Evolutionary conservation across 2,888 invertebrate genomes (phyloP).

Genomic region (Acleris sparsana): DNA sequence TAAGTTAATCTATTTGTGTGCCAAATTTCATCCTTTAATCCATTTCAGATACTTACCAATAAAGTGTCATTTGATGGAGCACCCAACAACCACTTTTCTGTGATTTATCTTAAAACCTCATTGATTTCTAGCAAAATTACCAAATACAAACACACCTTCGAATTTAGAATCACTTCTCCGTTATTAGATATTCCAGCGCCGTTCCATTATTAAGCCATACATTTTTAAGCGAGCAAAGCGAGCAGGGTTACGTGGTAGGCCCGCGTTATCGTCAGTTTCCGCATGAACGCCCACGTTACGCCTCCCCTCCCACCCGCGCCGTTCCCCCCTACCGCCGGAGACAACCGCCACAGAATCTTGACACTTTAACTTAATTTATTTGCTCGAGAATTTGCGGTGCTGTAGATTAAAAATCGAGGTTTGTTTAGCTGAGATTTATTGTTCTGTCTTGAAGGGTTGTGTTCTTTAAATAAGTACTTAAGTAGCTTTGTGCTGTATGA

Average conservation of each 20-base stretch:
- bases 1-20: too few relatives aligned
- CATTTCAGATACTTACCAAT: too few relatives aligned
- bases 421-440: conserved; percentile 31
- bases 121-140: too few relatives aligned
- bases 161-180: neutral
- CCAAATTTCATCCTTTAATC: too few relatives aligned
- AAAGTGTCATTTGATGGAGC: too few relatives aligned
- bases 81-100: too few relatives aligned
- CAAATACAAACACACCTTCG: too few relatives aligned
- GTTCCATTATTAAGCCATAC: conserved; percentile 72
- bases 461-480: neutral
- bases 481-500: neutral
- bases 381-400: conserved; percentile 42
- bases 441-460: conserved; percentile 1
- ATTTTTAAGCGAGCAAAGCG: conserved; percentile 74
- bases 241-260: conserved; percentile 80
- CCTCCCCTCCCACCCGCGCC: conserved; percentile 39
- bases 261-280: conserved; percentile 82
- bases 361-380: conserved; percentile 80
- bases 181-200: conserved; percentile 29
- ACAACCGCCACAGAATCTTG: conserved; percentile 72
- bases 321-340: conserved; percentile 46
- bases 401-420: conserved; percentile 36
- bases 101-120: too few relatives aligned
- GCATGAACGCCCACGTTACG: conserved; percentile 81